These are phyloP conservation scores for Eupithecia tripunctaria DNA, from an alignment of 2,888 invertebrate genomes.

Conservation along the genomic window DNA sequence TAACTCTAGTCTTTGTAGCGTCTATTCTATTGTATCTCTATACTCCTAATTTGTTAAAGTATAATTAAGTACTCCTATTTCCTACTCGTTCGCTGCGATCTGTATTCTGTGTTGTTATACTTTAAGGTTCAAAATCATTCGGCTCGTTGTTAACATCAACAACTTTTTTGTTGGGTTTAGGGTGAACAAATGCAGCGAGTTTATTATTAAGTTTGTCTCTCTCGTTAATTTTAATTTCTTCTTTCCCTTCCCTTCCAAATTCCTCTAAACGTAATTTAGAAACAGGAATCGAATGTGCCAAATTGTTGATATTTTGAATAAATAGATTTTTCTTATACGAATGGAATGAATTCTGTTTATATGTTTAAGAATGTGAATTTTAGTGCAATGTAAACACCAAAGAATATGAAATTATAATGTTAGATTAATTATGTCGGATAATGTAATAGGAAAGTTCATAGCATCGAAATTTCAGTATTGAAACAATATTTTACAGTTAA, in stretches of 20 bases:
- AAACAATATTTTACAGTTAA: not conserved
- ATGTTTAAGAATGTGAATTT: constrained; percentile 57
- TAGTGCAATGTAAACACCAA: constrained; percentile 79
- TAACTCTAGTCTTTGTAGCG: constrained; percentile 70
- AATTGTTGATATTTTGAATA: constrained; percentile 76
- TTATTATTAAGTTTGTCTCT: constrained; percentile 39
- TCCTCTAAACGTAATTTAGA: constrained; percentile 60
- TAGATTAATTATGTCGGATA: constrained; percentile 46
- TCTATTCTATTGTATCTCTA: constrained; percentile 52
- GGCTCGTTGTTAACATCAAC: constrained; percentile 4
- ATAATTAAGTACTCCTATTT: constrained; percentile 48
- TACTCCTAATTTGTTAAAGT: constrained; percentile 60
- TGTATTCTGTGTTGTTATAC: constrained; percentile 5
- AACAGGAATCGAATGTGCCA: constrained; percentile 79
- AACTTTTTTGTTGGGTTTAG: constrained; percentile 22
- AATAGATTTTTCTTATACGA: constrained; percentile 63
- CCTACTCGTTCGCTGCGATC: constrained; percentile 47
- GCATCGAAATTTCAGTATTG: not conserved
- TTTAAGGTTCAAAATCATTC: constrained; percentile 15
- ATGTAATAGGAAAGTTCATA: constrained; percentile 45
- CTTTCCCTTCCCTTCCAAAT: constrained; percentile 50
- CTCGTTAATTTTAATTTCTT: constrained; percentile 42
- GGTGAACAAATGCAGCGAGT: constrained; percentile 34
- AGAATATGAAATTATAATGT: constrained; percentile 57
- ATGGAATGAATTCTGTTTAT: constrained; percentile 52